Evolutionary conservation across 2,797 vertebrate species (phyloP).

Genomic region (Borostomias antarcticus): DNA sequence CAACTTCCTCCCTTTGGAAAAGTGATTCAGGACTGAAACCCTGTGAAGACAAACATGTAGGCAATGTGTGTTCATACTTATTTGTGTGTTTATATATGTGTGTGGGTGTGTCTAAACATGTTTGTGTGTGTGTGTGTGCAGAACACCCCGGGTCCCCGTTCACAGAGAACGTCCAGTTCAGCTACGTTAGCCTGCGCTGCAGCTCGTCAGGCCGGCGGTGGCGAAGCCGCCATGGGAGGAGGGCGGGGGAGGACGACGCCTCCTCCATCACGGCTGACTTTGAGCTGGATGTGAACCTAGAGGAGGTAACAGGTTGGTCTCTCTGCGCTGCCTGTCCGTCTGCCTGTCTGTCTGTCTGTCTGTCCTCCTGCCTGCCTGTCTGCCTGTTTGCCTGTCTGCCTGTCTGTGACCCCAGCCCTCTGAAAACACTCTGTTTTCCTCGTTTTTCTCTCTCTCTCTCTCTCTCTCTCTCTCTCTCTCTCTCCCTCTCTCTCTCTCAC

Average conservation of each 20-base stretch:
- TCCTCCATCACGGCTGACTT: constrained; percentile 91
- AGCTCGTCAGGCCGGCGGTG: constrained; percentile 75
- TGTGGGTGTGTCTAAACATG: constrained; percentile 16
- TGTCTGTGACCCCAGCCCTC: constrained; percentile 40
- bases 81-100: constrained; percentile 14
- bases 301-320: constrained; percentile 99
- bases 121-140: constrained; percentile 22
- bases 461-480: constrained; percentile 25
- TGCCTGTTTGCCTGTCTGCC: no score
- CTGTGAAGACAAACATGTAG: no score
- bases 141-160: constrained; percentile 86
- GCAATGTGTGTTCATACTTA: neutral
- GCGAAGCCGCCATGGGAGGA: constrained; percentile 81
- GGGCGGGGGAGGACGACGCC: constrained; percentile 79
- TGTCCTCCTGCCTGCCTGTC: no score
- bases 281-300: constrained; percentile 91
- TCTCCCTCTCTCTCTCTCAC: constrained; percentile 22
- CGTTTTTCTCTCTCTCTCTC: constrained; percentile 24
- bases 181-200: constrained; percentile 92
- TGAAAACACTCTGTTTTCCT: constrained; percentile 45
- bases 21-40: neutral
- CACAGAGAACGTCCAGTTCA: constrained; percentile 90
- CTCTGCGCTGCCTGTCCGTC: constrained; percentile 68
- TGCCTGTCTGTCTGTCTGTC: constrained; percentile 52
- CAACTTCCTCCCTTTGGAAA: neutral